Evolutionary conservation across 2,113 vertebrate genomes (phyloP), one percentile per base, ranked within the genome.

Genomic region (Nibea albiflora): DNA sequence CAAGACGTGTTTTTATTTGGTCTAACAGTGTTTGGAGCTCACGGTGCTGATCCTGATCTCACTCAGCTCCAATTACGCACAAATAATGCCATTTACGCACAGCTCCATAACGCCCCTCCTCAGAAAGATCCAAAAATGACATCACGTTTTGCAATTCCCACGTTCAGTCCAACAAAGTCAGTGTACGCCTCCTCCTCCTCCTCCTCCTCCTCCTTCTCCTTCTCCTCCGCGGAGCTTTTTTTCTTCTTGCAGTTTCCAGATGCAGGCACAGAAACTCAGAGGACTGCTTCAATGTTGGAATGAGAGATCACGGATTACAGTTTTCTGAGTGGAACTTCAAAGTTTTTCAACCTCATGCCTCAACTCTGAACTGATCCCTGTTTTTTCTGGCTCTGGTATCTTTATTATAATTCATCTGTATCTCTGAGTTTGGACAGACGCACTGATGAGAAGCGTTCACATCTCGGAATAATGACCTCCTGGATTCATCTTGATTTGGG

Each of bases 91-190:
- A 50, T 88, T 91, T 87, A 93, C 92, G 86, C 90, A 84, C 81
- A 85, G 75, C 61, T 69, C 63, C 24, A 3, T 24, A 77, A 85
- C 88, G 86, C 91, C 89, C 90, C 89, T 90, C 84, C 92, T 92
- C 67, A 57, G 67, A 85, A 39, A 81, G 75, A 73, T 92, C 85
- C 88, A 91, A 85, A 87, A 90, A 92, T 96, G 94, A 96, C 95
- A 94, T 96, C 97, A 96, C 88, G 88, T 85, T 74, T 88, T 79
- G 87, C 83, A 92, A 90, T 92, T 93, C 95, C 95, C 91, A 95
- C 95, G 94, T 95, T 95, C 94, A 80, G 84, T 88, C 88, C 94
- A 85, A 80, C 76, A 68, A 60, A 9, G 50, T 22, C 75, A 69
- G 80, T 53, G 15, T 65, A 78, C 71, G 81, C 35, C 35, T 39